A percentile compares a stretch with the other conserved stretches of the same genome.
These are phyloP conservation scores for Metridium senile DNA, from an alignment of 92 coral and sea anemone species.

Conservation along the genomic window DNA sequence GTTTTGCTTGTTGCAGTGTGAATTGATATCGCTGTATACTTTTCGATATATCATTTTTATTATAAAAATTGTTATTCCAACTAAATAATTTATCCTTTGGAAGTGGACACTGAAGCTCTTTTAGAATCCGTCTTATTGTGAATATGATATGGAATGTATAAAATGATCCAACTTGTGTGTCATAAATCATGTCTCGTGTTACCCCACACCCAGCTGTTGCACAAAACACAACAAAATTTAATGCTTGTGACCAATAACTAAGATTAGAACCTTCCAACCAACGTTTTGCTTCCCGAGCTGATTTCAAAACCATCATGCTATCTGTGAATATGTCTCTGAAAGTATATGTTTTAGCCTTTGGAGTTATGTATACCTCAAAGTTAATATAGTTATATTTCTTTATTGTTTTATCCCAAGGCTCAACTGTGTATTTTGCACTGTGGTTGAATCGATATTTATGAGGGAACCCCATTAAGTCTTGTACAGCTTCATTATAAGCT, in stretches of 20 bases:
- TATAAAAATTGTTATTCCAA: no score
- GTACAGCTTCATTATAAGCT: neutral
- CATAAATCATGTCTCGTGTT: neutral
- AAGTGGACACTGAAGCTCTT: neutral
- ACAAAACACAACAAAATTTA: slow-evolving; percentile 17
- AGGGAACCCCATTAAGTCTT: neutral
- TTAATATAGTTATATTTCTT: no score
- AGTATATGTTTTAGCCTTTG: neutral
- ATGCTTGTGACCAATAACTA: slow-evolving; percentile 23
- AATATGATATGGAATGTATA: slow-evolving; percentile 1
- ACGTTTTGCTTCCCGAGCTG: neutral
- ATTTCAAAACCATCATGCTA: neutral
- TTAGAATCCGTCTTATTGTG: neutral
- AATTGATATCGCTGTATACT: no score
- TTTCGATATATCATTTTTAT: no score
- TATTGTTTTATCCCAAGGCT: neutral
- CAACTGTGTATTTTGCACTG: neutral
- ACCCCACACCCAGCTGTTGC: slow-evolving; percentile 35
- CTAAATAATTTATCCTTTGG: slow-evolving; percentile 2
- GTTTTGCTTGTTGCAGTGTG: no score
- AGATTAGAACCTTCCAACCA: slow-evolving; percentile 25
- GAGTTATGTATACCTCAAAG: neutral
- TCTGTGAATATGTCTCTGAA: neutral
- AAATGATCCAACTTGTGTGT: neutral
- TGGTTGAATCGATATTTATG: neutral